Evolutionary conservation across 1,140 invertebrate species (phyloP), one percentile per base, ranked within the genome.

Genomic region (Meloidogyne exigua): DNA sequence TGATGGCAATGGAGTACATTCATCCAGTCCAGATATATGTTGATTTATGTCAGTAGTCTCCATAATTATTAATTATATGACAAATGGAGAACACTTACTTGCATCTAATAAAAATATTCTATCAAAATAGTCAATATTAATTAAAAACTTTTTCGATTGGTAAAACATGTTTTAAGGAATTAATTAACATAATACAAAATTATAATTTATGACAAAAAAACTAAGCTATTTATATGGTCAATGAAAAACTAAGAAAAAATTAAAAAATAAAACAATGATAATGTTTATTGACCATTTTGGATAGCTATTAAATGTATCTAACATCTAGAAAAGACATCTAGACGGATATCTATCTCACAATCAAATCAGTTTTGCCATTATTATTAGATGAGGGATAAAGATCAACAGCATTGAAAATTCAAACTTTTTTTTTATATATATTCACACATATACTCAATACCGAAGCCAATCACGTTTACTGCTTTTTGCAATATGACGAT

Each of bases 401-500:
- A 39, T 9, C 36, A 4, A 39, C 9, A 7, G 36, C 36, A 9
- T 39, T 39, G 36, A 4, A 39, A 39, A 39, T 39, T 39, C 36
- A 39, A 10, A 39, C 2, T 2, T 18, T 57, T n/a, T 57, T 7
- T 57, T 57, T 9, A 57, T 18, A 57, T n/a, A 9, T 7, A 57
- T n/a, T 39, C 36, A 39, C 23, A 23, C 26, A 25, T 10, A 64
- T n/a, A 49, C 9, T 57, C 57, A 73, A 64, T 73, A 73, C 32
- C 57, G 62, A 65, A 73, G 49, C 72, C 72, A 73, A 18, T 73
- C 72, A 39, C 72, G 42, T 21, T 73, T 73, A 15, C 95, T 95
- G 89, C 92, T 91, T 88, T 95, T 95, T 84, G 93, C 91, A 90
- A 96, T 94, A 85, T 94, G 93, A 93, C 92, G 94, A 88, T 98